Evolutionary conservation across 2,113 vertebrate genomes (phyloP).

Genomic region (Campylomormyrus numenius): DNA sequence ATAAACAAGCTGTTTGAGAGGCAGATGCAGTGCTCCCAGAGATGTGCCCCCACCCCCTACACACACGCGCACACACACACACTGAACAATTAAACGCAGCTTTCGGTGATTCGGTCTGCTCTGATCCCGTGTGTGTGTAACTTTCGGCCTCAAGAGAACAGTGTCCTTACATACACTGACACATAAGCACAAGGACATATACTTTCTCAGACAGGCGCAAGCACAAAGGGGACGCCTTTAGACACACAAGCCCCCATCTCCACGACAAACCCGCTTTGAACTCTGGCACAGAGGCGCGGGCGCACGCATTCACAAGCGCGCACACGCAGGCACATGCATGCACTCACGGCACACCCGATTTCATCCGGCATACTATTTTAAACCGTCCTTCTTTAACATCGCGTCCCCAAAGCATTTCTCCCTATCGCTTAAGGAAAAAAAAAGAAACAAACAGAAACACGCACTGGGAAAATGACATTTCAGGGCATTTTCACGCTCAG

Average conservation of each 20-base stretch:
- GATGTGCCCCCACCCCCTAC: neutral
- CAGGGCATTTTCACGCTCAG: neutral
- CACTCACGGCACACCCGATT: neutral
- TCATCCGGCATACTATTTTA: neutral
- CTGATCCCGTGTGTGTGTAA: neutral
- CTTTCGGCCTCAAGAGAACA: neutral
- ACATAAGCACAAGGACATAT: neutral
- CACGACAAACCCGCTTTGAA: neutral
- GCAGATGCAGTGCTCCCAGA: neutral
- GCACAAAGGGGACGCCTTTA: neutral
- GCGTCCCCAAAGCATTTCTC: neutral
- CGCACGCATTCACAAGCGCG: neutral
- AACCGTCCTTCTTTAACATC: neutral
- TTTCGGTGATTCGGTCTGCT: neutral
- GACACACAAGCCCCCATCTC: neutral
- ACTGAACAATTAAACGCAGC: constrained; percentile 20
- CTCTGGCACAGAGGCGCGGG: neutral
- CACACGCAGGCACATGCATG: neutral
- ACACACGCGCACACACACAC: constrained; percentile 16
- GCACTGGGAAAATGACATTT: constrained; percentile 1
- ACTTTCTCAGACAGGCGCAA: neutral
- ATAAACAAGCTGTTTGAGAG: constrained; percentile 19
- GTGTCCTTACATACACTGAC: neutral
- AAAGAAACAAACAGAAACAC: neutral
- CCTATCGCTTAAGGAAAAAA: neutral